A percentile compares a stretch with the other conserved stretches of the same genome.
Evolutionary conservation across 2,888 invertebrate species (phyloP).

Genomic region (Melolontha melolontha): DNA sequence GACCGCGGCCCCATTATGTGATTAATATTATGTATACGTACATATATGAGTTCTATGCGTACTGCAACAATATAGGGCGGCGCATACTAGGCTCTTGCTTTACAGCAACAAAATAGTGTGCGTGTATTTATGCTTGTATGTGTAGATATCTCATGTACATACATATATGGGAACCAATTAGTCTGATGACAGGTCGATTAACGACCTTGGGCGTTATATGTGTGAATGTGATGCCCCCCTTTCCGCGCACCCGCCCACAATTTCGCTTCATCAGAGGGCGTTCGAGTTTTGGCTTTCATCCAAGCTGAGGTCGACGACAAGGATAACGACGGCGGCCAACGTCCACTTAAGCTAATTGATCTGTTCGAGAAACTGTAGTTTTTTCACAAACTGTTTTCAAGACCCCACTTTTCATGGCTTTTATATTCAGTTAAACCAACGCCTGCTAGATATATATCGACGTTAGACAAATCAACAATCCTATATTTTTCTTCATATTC

Average conservation of each 20-base stretch:
- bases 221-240: slow-evolving; percentile 12
- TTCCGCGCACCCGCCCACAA: slow-evolving; percentile 13
- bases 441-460: background rate
- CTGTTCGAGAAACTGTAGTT: slow-evolving; percentile 22
- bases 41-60: background rate
- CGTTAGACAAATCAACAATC: too few species aligned
- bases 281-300: slow-evolving; percentile 25
- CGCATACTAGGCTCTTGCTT: background rate
- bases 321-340: slow-evolving; percentile 16
- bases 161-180: slow-evolving; percentile 30
- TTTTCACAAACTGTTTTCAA: background rate
- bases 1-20: slow-evolving; percentile 13
- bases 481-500: too few species aligned
- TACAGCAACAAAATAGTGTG: slow-evolving; percentile 1
- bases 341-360: slow-evolving; percentile 36
- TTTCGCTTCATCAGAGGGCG: slow-evolving; percentile 13
- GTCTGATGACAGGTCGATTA: slow-evolving; percentile 41
- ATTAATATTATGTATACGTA: slow-evolving; percentile 1
- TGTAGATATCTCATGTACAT: background rate
- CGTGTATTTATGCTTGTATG: background rate
- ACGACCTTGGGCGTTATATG: slow-evolving; percentile 33
- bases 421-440: background rate
- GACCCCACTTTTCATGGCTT: background rate
- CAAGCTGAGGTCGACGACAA: slow-evolving; percentile 15
- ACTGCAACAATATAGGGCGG: slow-evolving; percentile 1